phyloP scores from a whole-genome alignment of 2,888 invertebrate species.

The Cephus pygmeus region DNA sequence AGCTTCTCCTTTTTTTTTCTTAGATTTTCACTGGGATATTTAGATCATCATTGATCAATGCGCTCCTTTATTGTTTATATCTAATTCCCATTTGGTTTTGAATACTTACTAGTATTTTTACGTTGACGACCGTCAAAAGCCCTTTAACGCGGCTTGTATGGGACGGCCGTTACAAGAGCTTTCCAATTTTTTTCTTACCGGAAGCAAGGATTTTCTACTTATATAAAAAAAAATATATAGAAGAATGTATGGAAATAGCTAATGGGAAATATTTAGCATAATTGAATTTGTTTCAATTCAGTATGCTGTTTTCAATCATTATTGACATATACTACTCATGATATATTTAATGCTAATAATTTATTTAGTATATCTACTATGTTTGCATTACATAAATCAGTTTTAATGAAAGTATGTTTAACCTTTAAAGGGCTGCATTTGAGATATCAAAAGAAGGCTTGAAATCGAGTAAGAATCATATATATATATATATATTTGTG shows the following conservation, averaged over 20 bases:
- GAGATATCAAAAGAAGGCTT: no score
- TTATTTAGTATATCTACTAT: neutral
- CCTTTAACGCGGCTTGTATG: neutral
- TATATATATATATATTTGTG: no score
- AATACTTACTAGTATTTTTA: neutral
- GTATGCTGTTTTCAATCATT: neutral
- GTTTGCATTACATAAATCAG: neutral
- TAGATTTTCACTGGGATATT: neutral
- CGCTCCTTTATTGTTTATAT: neutral
- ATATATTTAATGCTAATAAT: neutral
- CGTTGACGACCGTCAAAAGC: neutral
- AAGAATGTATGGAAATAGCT: no score
- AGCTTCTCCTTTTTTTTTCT: neutral
- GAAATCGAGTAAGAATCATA: no score
- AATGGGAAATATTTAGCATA: neutral
- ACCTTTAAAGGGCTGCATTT: no score
- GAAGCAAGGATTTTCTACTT: constrained; percentile 6
- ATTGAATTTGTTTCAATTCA: neutral
- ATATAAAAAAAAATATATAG: neutral
- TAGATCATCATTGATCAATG: neutral
- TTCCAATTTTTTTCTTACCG: neutral
- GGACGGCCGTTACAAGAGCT: neutral
- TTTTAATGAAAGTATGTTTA: neutral
- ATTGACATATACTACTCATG: neutral
- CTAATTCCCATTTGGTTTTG: neutral